Evolutionary conservation across 2,113 vertebrate genomes (phyloP), one percentile per base, ranked within the genome.

Genomic region (Leptocoma aspasia): DNA sequence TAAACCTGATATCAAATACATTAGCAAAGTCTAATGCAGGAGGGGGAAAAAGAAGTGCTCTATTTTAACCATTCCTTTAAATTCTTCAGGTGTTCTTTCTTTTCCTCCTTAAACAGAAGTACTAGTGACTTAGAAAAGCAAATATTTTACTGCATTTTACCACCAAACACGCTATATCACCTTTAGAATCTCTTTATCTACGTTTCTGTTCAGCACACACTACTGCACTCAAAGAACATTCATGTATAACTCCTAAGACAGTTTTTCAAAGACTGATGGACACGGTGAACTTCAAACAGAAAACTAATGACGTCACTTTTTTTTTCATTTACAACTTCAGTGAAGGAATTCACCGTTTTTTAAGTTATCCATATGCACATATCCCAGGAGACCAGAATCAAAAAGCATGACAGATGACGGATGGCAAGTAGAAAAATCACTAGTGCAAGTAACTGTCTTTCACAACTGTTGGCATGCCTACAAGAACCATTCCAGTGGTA

Each of bases 11-110:
- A 80, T 52, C 39, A 86, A 57, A 73, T 50, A 61, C 5, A 73
- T 47, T 78, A 71, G 10, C 9, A 82, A 97, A 89, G 26, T 56
- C 15, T 56, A 59, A 90, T 45, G 39, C 1, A n/a, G 18, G 14
- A 20, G 2, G 4, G 2, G 6, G 1, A 3, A 15, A 20, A 17
- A 45, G 4, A 33, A 16, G 10, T 11, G 1, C 2, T 17, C 2
- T 57, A 20, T 47, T 91, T 94, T 66, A 86, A 61, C 7, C 4
- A 56, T 10, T 39, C 10, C 23, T 56, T 77, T 79, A 68, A 76
- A 65, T 6, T 45, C 30, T 63, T 75, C 44, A 39, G 10, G 11
- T 33, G 2, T 31, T 72, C 23, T 57, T 16, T 19, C 20, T 45
- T 71, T 53, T 15, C 10, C 11, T 69, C 11, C 56, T 86, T 57